Evolutionary conservation across 2,888 invertebrate species (phyloP), one percentile per base, ranked within the genome.

Genomic region (Nemapogon koenigi): DNA sequence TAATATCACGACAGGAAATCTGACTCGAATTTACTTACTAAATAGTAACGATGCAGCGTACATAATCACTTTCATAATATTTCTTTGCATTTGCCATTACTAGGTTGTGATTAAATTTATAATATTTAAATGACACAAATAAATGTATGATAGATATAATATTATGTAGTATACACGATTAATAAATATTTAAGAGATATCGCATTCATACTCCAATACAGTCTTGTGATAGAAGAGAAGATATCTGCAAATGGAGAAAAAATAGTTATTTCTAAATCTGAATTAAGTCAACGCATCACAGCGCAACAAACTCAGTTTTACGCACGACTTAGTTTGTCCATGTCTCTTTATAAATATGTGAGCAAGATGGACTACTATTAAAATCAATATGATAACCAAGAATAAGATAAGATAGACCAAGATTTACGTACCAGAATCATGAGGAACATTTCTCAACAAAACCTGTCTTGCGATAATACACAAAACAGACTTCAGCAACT

Each of bases 161-260:
- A 7, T 7, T 28, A 28, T 7, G 11, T 28, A 28, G 7, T 28
- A 8, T 22, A 22, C 8, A 16, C 26, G 16, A 30, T 11, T 32
- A 13, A 16, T 18, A 41, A 39, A 26, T 29, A n/a, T 39, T 55
- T 52, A 56, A 11, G 49, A 43, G 19, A 49, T 57, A 31, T 69
- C 70, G 46, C 67, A 66, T 46, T 87, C 88, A 54, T 94, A 97
- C 61, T 94, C 94, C 72, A 97, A 73, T 46, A 94, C 89, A 70
- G 94, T 93, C 76, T 97, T 96, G 81, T 97, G 96, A 75, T 97
- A 97, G 82, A 97, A 97, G 45, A 97, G 84, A 43, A 97, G 83
- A 72, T 96, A 97, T 52, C 94, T 94, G 83, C 46, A 83, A 85
- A 50, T 53, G 52, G n/a, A n/a, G n/a, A n/a, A n/a, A n/a, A n/a